Evolutionary conservation across 2,113 vertebrate species (phyloP), one percentile per base, ranked within the genome.

Genomic region (Illadopsis cleaveri): DNA sequence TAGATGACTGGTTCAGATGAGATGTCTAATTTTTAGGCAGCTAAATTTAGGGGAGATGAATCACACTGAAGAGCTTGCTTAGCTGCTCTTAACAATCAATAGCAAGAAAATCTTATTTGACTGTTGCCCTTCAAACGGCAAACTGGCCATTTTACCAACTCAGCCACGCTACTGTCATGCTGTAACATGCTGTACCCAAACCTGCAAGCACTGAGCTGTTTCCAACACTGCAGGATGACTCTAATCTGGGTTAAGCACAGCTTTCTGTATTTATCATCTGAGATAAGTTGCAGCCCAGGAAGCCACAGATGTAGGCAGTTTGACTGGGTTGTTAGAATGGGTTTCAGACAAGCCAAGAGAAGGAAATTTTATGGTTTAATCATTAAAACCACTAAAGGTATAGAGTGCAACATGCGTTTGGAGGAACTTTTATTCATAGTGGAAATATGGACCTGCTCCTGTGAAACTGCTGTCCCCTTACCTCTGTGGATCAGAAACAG

Each of bases 11-110:
- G 71, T 71, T 92, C 64, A 61, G 56, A 86, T 73, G 82, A 90
- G 58, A 44, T 81, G 60, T 61, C 76, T 86, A 83, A 54, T 78
- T 54, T 84, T 83, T 68, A 86, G 64, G 89, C 58, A 95, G 79
- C 88, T 95, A 92, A 90, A 92, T 93, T 94, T 92, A 95, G 86
- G 54, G n/a, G 35, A 57, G 35, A 81, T 94, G 93, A 95, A 66
- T 96, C 94, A 96, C 50, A 57, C 31, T 23, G 8, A 84, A 62
- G 28, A 83, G 15, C 71, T 66, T 65, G 54, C 47, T 81, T 61
- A 79, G 75, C 69, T 93, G 80, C 65, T 66, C 35, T 33, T 75
- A 66, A 53, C 64, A 86, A 82, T 70, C 82, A 83, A 68, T 2
- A 77, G 51, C 80, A 86, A 79, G 71, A 47, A 24, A 65, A 69